These are phyloP conservation scores for Octodonta nipae DNA, from an alignment of 2,888 invertebrate genomes.

Conservation along the genomic window DNA sequence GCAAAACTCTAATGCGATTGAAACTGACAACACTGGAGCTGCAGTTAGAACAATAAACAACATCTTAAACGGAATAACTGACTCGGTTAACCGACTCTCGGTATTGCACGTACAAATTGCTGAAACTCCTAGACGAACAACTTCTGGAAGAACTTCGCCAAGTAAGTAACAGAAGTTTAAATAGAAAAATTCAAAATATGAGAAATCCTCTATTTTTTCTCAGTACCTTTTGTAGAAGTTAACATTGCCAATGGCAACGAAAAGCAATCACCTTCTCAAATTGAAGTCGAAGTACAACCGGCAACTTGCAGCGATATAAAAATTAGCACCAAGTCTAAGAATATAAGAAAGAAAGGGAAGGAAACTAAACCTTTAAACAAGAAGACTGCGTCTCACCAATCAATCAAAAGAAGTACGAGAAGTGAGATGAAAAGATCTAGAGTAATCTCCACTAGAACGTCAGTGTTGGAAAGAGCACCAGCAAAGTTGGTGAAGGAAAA, in stretches of 20 bases:
- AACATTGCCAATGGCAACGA: not conserved
- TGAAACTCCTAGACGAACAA: conserved; percentile 13
- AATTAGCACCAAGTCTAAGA: conserved; percentile 8
- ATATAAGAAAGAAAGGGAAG: conserved; percentile 7
- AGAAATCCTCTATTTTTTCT: not conserved
- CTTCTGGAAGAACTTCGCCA: conserved; percentile 6
- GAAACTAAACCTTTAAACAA: conserved; percentile 7
- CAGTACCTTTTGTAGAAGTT: not conserved
- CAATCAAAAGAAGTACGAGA: conserved; percentile 4
- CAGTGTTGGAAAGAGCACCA: conserved; percentile 1
- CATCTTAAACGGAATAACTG: conserved; percentile 31
- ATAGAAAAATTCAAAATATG: not conserved
- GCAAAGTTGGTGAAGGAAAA: conserved; percentile 2
- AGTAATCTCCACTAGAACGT: no score
- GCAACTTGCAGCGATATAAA: not conserved
- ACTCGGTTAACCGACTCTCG: conserved; percentile 30
- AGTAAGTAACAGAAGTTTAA: conserved; percentile 6
- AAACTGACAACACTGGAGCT: conserved; percentile 28
- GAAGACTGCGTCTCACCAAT: conserved; percentile 5
- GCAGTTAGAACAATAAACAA: conserved; percentile 31
- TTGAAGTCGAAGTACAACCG: not conserved
- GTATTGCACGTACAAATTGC: conserved; percentile 23
- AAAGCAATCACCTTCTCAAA: not conserved
- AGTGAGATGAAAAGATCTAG: no score
- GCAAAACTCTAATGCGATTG: conserved; percentile 26